Conservation (phyloP, 2,888 invertebrate species). For the Leptura quadrifasciata region DNA sequence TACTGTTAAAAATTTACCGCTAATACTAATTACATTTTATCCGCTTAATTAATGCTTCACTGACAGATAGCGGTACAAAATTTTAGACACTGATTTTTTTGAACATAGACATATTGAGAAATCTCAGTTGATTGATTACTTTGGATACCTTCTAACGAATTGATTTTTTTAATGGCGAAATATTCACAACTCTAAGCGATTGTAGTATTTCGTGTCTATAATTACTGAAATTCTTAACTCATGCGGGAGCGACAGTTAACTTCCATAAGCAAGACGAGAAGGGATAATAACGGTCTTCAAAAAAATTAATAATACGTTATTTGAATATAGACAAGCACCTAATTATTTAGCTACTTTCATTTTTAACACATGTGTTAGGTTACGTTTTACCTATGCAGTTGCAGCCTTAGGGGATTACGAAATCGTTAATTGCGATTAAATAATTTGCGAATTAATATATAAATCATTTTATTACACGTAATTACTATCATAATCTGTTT, state of each 20-base stretch:
- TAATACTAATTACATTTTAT: constrained; percentile 1
- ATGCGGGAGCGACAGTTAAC: background rate
- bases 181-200: background rate
- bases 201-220: constrained; percentile 17
- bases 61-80: constrained; percentile 11
- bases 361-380: constrained; percentile 3
- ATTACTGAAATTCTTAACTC: constrained; percentile 12
- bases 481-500: constrained; percentile 6
- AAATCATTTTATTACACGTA: constrained; percentile 17
- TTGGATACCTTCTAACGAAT: constrained; percentile 22
- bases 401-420: constrained; percentile 15
- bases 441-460: background rate
- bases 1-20: background rate
- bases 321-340: background rate
- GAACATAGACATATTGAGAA: background rate
- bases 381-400: background rate
- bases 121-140: constrained; percentile 10
- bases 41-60: background rate
- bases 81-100: background rate
- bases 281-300: background rate
- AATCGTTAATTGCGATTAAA: constrained; percentile 16
- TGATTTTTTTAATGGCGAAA: constrained; percentile 26
- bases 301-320: background rate
- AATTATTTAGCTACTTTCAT: constrained; percentile 20
- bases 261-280: background rate